Evolutionary conservation across 2,888 invertebrate species (phyloP).

Genomic region (Eupithecia insigniata): DNA sequence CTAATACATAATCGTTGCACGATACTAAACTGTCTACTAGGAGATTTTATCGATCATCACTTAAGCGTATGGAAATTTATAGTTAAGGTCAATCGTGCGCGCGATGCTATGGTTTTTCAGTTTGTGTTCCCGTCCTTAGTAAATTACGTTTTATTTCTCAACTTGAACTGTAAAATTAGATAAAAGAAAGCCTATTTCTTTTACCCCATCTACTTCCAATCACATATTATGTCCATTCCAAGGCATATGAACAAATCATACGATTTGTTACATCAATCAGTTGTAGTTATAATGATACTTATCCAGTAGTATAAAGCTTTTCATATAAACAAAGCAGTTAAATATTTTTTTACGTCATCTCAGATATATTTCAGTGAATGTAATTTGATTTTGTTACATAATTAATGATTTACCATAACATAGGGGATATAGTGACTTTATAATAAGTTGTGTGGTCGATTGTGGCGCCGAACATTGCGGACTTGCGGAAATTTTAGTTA

Average conservation of each 20-base stretch:
- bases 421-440: slow-evolving; percentile 69
- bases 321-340: slow-evolving; percentile 66
- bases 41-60: slow-evolving; percentile 35
- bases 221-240: slow-evolving; percentile 67
- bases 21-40: slow-evolving; percentile 37
- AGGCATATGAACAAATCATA: slow-evolving; percentile 63
- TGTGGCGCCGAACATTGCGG: slow-evolving; percentile 51
- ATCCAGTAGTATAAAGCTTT: slow-evolving; percentile 70
- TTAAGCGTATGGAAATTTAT: slow-evolving; percentile 46
- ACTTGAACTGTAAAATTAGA: slow-evolving; percentile 56
- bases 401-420: slow-evolving; percentile 73
- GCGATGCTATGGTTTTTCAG: slow-evolving; percentile 53
- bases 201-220: slow-evolving; percentile 42
- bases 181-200: slow-evolving; percentile 35
- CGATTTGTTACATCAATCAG: slow-evolving; percentile 62
- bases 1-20: slow-evolving; percentile 35
- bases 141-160: slow-evolving; percentile 65
- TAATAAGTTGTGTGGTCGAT: slow-evolving; percentile 69
- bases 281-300: slow-evolving; percentile 65
- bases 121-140: slow-evolving; percentile 83
- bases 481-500: slow-evolving; percentile 38
- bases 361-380: slow-evolving; percentile 67
- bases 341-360: slow-evolving; percentile 68
- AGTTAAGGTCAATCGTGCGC: slow-evolving; percentile 58
- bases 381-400: slow-evolving; percentile 64